Evolutionary conservation across 2,888 invertebrate species (phyloP).

Genomic region (Drepana falcataria): DNA sequence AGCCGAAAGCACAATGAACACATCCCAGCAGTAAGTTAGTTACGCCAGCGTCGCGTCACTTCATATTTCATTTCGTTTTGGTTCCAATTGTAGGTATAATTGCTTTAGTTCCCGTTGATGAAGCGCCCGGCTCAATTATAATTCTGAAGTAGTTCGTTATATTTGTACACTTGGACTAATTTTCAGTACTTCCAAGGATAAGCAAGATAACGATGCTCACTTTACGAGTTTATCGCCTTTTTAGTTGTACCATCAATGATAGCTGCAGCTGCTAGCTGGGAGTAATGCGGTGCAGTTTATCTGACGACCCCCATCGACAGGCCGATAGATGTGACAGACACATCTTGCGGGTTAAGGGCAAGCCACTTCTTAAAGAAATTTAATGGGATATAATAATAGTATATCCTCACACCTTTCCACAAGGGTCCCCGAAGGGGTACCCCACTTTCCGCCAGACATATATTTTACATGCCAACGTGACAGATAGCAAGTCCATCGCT

Average conservation of each 20-base stretch:
- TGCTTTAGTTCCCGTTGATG: neutral
- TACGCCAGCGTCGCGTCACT: neutral
- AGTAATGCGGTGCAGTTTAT: neutral
- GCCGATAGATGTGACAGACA: neutral
- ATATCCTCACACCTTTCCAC: too few relatives aligned
- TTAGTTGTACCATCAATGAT: too few relatives aligned
- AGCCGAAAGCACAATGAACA: neutral
- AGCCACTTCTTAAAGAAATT: too few relatives aligned
- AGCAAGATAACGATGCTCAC: too few relatives aligned
- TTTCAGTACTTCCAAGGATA: too few relatives aligned
- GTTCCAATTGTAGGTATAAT: neutral
- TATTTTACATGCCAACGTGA: too few relatives aligned
- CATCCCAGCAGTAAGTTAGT: neutral
- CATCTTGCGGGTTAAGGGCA: neutral
- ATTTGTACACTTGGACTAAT: neutral
- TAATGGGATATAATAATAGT: too few relatives aligned
- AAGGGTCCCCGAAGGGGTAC: too few relatives aligned
- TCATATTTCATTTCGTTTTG: neutral
- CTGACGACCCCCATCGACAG: neutral
- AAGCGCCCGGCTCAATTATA: neutral
- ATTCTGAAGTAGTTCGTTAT: neutral
- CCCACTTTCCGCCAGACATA: too few relatives aligned
- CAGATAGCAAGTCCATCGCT: too few relatives aligned
- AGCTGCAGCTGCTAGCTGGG: neutral
- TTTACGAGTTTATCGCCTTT: too few relatives aligned